Evolutionary conservation across 2,888 invertebrate species (phyloP).

Genomic region (Sarcophaga variegata): DNA sequence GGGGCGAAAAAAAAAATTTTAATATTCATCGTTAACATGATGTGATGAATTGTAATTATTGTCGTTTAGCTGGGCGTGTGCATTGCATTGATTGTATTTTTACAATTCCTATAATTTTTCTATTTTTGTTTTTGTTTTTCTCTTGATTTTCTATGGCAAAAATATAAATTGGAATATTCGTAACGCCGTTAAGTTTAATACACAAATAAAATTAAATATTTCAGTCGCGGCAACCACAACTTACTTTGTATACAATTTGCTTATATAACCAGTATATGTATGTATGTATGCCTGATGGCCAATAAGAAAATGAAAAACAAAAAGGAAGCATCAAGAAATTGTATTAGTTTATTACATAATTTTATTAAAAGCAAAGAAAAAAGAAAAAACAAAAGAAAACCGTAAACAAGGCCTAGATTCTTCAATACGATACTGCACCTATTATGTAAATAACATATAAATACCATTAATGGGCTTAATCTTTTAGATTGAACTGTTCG

Average conservation of each 20-base stretch:
- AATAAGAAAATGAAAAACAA: slow-evolving; percentile 9
- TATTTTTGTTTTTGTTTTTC: neutral
- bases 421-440: too few relatives aligned
- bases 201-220: slow-evolving; percentile 33
- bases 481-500: too few relatives aligned
- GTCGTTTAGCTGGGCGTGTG: slow-evolving; percentile 70
- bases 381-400: neutral
- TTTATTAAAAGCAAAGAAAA: neutral
- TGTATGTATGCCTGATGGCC: neutral
- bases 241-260: neutral
- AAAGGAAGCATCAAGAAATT: neutral
- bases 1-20: neutral
- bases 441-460: too few relatives aligned
- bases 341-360: slow-evolving; percentile 9
- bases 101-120: slow-evolving; percentile 7
- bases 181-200: slow-evolving; percentile 8
- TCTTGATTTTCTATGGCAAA: neutral
- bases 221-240: neutral
- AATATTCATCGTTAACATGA: slow-evolving; percentile 52
- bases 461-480: too few relatives aligned
- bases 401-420: slow-evolving; percentile 3
- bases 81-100: slow-evolving; percentile 14
- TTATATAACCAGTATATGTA: slow-evolving; percentile 7
- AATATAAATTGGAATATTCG: neutral
- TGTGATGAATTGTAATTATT: slow-evolving; percentile 72